Conservation (phyloP, 1,140 invertebrate genomes). For the Himalopsyche phryganea region DNA sequence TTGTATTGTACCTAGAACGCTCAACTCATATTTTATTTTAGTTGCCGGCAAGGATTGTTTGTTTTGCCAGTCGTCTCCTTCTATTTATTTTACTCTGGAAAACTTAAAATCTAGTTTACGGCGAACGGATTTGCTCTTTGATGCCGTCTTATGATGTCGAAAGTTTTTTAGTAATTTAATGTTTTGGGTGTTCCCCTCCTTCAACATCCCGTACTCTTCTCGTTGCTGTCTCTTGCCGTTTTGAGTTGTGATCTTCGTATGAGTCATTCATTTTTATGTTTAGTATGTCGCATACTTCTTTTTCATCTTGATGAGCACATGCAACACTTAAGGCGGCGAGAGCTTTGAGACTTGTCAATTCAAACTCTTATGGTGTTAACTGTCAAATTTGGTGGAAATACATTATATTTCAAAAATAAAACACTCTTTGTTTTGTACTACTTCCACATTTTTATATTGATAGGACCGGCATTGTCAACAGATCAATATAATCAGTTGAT, state of each 20-base stretch:
- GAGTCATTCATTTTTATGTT: neutral
- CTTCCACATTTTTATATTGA: no score
- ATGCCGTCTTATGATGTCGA: conserved; percentile 4
- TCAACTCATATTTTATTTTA: neutral
- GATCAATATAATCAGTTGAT: no score
- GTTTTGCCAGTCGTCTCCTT: conserved; percentile 5
- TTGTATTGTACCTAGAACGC: neutral
- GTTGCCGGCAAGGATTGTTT: neutral
- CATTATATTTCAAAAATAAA: no score
- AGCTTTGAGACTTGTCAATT: no score
- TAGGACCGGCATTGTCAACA: no score
- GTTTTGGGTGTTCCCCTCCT: neutral
- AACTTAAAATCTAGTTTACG: conserved; percentile 17
- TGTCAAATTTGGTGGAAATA: no score
- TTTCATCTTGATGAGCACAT: no score
- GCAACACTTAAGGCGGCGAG: no score
- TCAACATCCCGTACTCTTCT: neutral
- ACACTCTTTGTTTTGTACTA: no score
- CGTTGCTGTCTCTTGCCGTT: neutral
- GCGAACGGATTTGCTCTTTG: conserved; percentile 1
- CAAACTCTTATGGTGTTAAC: no score
- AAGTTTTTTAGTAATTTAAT: conserved; percentile 13
- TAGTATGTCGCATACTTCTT: no score
- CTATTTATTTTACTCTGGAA: conserved; percentile 11
- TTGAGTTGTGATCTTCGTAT: no score